Evolutionary conservation across 2,888 invertebrate genomes (phyloP), one percentile per base, ranked within the genome.

Genomic region (Macrostomum cliftonense): DNA sequence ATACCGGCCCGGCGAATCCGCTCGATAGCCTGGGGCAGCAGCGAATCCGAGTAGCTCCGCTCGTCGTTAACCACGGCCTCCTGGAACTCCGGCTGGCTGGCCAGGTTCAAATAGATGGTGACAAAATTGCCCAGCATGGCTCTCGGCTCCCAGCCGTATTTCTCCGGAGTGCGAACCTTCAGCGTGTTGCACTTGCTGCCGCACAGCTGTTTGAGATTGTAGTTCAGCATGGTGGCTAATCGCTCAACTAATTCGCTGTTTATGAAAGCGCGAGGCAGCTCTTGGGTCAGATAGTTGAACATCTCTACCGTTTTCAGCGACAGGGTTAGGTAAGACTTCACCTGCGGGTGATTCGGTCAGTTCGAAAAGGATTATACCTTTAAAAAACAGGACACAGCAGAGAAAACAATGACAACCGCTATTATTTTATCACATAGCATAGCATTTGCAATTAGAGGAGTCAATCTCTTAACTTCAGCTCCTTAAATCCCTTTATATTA

Each of bases 121-220:
- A 89, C 86, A 54, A 97, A 77, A 70, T 88, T 84, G 60, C 84
- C 81, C 51, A 95, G 77, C 57, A 97, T 75, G 58, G 82, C 78
- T 60, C 87, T 78, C 17, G 95, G 95, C 67, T 93, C 87, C 95
- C 95, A 97, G 12, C 87, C 86, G 70, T 93, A 97, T 70, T 88
- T 88, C 56, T 85, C 83, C 1, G 88, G 86, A 59, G 83, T 83
- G 50, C 82, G 79, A 46, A 93, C 91, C 76, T 87, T 87, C 53
- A 89, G 75, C 39, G 20, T 37, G 71, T 86, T 84, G 74, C 91
- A 93, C 72, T 91, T 91, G 43, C 87, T 82, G 12, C 93, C 91
- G 70, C 89, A 91, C 45, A 97, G 75, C 68, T 95, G 93, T 66
- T 86, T 83, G 56, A 97, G 76, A 74, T 97, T 97, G 71, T 88